Evolutionary conservation across 2,888 invertebrate species (phyloP).

Genomic region (Cataglyphis albicans): DNA sequence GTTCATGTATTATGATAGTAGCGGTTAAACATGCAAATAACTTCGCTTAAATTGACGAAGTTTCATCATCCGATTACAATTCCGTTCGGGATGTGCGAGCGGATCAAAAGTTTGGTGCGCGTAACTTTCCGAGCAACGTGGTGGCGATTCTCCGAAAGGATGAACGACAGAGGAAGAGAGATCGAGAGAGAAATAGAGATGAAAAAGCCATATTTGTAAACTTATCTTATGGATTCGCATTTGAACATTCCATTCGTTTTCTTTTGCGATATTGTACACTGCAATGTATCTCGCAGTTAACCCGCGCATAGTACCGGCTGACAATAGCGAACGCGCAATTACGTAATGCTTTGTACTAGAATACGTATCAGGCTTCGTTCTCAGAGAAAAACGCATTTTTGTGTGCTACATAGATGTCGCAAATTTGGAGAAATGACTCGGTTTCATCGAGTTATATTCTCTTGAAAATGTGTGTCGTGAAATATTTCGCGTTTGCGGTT

Average conservation of each 20-base stretch:
- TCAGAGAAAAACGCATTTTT: neutral
- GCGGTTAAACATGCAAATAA: constrained; percentile 26
- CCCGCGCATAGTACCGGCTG: neutral
- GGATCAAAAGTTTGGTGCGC: constrained; percentile 61
- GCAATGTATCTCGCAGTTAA: constrained; percentile 25
- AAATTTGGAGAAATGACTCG: constrained; percentile 33
- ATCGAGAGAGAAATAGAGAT: neutral
- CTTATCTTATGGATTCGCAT: constrained; percentile 25
- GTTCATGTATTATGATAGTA: constrained; percentile 6
- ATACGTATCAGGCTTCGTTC: neutral
- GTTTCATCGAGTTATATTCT: constrained; percentile 7
- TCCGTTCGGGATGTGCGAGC: constrained; percentile 43
- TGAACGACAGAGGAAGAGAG: constrained; percentile 19
- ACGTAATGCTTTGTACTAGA: too few species aligned
- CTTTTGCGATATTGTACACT: constrained; percentile 31
- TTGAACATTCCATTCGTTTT: constrained; percentile 51
- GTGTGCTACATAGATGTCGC: neutral
- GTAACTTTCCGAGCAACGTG: constrained; percentile 56
- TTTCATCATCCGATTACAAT: constrained; percentile 60
- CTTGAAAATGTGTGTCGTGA: neutral
- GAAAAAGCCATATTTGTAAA: constrained; percentile 48
- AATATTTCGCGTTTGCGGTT: constrained; percentile 16
- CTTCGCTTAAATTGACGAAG: constrained; percentile 56
- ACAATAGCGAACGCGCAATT: neutral
- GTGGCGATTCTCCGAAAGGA: neutral